A percentile compares a stretch with the other conserved stretches of the same genome.
These are phyloP conservation scores for Platypus cylindrus DNA, from an alignment of 2,888 invertebrate genomes.

Conservation along the genomic window DNA sequence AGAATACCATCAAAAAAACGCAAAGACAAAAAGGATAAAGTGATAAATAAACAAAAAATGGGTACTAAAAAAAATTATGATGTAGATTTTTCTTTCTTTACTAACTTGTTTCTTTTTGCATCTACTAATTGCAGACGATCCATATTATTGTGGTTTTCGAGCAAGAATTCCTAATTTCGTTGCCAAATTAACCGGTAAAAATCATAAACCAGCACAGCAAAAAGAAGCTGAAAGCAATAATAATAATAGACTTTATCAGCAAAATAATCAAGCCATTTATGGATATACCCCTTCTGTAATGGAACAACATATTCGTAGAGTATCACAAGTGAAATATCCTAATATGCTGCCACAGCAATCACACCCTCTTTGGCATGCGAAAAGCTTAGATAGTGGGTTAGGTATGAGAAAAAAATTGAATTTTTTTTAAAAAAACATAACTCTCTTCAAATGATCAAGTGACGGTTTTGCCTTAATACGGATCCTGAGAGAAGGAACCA, in stretches of 20 bases:
- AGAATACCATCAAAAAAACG: constrained; percentile 14
- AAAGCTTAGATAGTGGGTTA: constrained; percentile 15
- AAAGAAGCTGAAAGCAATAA: constrained; percentile 3
- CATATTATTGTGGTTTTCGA: constrained; percentile 14
- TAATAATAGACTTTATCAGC: constrained; percentile 4
- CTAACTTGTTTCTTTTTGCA: background rate
- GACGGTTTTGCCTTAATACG: no score
- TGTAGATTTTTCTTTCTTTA: background rate
- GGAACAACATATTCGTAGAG: constrained; percentile 13
- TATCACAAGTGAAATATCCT: constrained; percentile 13
- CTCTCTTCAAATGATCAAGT: no score
- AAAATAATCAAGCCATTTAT: constrained; percentile 3
- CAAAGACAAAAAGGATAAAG: constrained; percentile 11
- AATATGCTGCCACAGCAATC: constrained; percentile 4
- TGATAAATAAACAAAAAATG: constrained; percentile 9
- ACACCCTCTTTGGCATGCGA: constrained; percentile 11
- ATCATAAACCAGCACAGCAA: constrained; percentile 4
- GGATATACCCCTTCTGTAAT: constrained; percentile 8
- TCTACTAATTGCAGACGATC: constrained; percentile 10
- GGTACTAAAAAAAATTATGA: constrained; percentile 8
- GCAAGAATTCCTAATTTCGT: constrained; percentile 16
- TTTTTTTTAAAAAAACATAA: no score
- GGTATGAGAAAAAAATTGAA: no score
- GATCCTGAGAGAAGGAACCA: no score
- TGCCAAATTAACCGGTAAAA: constrained; percentile 13